Conservation (phyloP, 1,140 invertebrate species). For the Drosophila littoralis region DNA sequence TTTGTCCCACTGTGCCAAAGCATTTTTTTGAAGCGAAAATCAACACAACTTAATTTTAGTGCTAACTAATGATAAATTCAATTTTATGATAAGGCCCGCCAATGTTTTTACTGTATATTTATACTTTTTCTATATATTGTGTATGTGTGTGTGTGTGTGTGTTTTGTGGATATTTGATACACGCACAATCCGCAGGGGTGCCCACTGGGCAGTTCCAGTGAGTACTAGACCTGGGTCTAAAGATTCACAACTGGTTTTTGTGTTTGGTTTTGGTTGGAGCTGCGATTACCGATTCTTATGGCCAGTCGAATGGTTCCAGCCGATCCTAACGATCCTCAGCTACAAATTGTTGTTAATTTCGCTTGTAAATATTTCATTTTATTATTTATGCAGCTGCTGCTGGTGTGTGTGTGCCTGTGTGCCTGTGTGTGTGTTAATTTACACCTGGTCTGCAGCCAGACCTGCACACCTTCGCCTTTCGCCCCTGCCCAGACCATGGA, state of each 20-base stretch:
- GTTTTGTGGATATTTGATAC: conserved; percentile 57
- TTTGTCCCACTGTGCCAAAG: conserved; percentile 16
- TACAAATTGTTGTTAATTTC: conserved; percentile 80
- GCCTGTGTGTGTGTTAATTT: conserved; percentile 55
- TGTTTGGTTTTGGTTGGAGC: background rate
- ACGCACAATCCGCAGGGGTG: conserved; percentile 41
- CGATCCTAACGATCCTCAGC: conserved; percentile 61
- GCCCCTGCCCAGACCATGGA: background rate
- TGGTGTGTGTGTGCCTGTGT: background rate
- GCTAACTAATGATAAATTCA: conserved; percentile 78
- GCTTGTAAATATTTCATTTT: conserved; percentile 79
- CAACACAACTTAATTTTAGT: conserved; percentile 67
- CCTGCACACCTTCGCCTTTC: background rate
- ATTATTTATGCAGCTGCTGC: conserved; percentile 68
- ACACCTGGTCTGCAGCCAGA: conserved; percentile 49
- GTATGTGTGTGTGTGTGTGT: conserved; percentile 1
- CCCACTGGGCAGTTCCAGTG: background rate
- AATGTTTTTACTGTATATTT: conserved; percentile 48
- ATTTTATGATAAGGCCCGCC: conserved; percentile 72
- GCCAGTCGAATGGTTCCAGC: conserved; percentile 12
- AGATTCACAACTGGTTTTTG: conserved; percentile 27
- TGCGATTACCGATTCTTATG: conserved; percentile 22
- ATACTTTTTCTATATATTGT: conserved; percentile 18
- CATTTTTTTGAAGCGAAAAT: conserved; percentile 21
- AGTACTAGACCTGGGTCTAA: conserved; percentile 9